Evolutionary conservation across 2,888 invertebrate genomes (phyloP).

Genomic region (Eupeodes latifasciatus): DNA sequence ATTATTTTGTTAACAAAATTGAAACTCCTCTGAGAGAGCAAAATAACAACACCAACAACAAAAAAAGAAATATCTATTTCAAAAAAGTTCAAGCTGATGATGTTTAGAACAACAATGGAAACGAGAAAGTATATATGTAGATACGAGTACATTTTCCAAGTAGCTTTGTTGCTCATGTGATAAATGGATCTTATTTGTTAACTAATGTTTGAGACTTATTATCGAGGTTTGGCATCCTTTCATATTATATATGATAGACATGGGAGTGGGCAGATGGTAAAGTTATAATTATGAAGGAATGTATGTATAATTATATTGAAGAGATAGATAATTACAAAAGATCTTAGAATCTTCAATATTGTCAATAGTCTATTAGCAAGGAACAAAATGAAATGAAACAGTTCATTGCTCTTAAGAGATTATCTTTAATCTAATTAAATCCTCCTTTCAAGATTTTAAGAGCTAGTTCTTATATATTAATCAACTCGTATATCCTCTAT

Average conservation of each 20-base stretch:
- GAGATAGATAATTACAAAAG: background rate
- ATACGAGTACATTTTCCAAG: slow-evolving; percentile 5
- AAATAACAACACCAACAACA: background rate
- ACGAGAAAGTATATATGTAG: background rate
- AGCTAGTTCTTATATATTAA: too few relatives aligned
- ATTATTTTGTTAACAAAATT: background rate
- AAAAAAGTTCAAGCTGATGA: too few relatives aligned
- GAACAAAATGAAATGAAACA: too few relatives aligned
- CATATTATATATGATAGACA: too few relatives aligned
- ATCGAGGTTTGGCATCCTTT: background rate
- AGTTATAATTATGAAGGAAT: background rate
- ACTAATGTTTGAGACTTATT: background rate
- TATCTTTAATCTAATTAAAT: too few relatives aligned
- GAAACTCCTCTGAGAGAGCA: background rate
- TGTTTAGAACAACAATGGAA: background rate
- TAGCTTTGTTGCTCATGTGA: background rate
- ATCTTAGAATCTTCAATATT: background rate
- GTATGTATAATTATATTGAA: background rate
- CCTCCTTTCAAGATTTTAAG: too few relatives aligned
- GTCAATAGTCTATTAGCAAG: too few relatives aligned
- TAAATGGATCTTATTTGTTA: background rate
- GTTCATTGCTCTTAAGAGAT: too few relatives aligned
- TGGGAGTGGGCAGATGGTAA: background rate
- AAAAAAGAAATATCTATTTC: background rate
- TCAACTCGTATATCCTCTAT: too few relatives aligned